Conservation (phyloP, 2,888 invertebrate genomes). For the Thecocarcelia acutangulata region DNA sequence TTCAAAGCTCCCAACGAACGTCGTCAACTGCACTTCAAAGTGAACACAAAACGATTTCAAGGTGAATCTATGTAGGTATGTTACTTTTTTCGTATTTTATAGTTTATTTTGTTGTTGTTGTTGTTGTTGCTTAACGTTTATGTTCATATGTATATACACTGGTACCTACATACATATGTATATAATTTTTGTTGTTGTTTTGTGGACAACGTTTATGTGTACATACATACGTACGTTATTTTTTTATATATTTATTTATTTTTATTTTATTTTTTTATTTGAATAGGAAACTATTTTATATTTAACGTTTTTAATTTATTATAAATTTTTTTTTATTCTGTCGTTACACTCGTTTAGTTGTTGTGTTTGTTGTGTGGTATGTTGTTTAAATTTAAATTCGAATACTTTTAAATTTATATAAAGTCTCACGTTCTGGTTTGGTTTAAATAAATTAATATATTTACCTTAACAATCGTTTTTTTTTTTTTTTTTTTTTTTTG, state of each 20-base stretch:
- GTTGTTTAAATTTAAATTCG: constrained; percentile 34
- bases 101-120: constrained; percentile 33
- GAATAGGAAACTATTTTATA: constrained; percentile 63
- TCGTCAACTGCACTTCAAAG: constrained; percentile 61
- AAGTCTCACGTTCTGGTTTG: constrained; percentile 65
- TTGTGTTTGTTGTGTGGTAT: not conserved
- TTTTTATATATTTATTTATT: constrained; percentile 26
- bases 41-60: constrained; percentile 65
- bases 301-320: constrained; percentile 25
- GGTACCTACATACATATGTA: not conserved
- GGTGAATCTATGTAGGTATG: constrained; percentile 67
- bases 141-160: constrained; percentile 15
- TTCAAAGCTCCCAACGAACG: constrained; percentile 59
- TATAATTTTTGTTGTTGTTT: constrained; percentile 21
- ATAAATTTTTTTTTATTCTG: constrained; percentile 17
- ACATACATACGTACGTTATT: constrained; percentile 18
- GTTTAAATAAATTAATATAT: constrained; percentile 51
- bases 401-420: constrained; percentile 47
- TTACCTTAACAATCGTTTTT: constrained; percentile 24
- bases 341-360: constrained; percentile 41
- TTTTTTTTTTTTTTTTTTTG: too few species aligned
- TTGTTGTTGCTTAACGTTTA: constrained; percentile 36
- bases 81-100: constrained; percentile 35
- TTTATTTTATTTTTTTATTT: constrained; percentile 35
- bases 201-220: constrained; percentile 11